Percentiles rank a stretch among this genome's conserved stretches.
phyloP scores from a whole-genome alignment of 2,113 vertebrate genomes.

The Actenoides hombroni region DNA sequence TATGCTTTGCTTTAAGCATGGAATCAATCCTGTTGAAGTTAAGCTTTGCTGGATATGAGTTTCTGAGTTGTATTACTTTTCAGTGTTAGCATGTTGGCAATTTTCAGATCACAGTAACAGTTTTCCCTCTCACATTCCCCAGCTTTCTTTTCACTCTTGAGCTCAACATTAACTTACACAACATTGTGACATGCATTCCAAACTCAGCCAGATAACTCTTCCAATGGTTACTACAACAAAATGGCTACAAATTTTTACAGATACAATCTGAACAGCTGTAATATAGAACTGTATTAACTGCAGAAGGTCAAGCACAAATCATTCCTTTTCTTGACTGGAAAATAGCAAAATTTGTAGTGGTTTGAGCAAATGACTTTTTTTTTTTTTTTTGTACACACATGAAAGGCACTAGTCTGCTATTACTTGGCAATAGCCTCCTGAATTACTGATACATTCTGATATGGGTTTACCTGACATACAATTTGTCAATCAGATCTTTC shows the following conservation, averaged over 20 bases:
- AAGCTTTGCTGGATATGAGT: conserved; percentile 59
- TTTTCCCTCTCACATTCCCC: conserved; percentile 13
- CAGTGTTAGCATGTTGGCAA: not conserved
- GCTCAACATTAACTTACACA: not conserved
- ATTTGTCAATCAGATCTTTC: not conserved
- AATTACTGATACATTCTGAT: conserved; percentile 17
- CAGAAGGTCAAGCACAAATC: not conserved
- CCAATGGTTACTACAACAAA: not conserved
- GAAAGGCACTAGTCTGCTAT: conserved; percentile 55
- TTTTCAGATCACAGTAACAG: conserved; percentile 10
- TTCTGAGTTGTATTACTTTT: not conserved
- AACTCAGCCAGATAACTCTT: conserved; percentile 20
- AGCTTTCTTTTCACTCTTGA: conserved; percentile 29
- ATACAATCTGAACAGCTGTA: not conserved
- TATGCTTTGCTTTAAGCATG: conserved; percentile 27
- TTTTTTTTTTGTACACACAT: not conserved
- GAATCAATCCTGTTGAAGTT: not conserved
- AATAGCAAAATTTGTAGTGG: not conserved
- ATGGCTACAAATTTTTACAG: not conserved
- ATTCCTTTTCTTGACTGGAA: not conserved
- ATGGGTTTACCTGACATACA: not conserved
- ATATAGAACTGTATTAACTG: not conserved
- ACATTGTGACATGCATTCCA: not conserved
- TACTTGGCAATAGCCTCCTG: not conserved
- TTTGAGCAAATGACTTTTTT: not conserved